Conservation (phyloP, 1,140 invertebrate genomes). For the Sycophila sp. region DNA sequence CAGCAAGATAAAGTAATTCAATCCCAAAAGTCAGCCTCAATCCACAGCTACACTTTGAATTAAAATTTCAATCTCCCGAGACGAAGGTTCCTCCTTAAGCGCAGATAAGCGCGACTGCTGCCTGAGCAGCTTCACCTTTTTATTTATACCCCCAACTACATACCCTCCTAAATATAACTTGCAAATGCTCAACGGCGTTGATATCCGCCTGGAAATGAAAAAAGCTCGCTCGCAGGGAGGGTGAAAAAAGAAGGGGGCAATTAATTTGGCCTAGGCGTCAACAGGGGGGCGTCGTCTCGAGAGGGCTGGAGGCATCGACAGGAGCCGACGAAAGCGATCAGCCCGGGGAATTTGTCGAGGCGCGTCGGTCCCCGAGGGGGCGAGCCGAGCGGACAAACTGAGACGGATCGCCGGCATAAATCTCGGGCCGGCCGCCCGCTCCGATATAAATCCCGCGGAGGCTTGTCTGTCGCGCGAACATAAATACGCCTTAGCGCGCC, state of each 20-base stretch:
- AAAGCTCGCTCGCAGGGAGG: background rate
- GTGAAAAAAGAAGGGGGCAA: background rate
- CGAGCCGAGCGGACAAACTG: conserved; percentile 44
- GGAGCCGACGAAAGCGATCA: conserved; percentile 3
- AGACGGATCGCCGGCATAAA: conserved; percentile 58
- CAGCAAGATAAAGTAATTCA: no score
- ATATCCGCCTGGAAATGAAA: background rate
- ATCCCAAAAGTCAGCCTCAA: no score
- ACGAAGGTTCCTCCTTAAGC: no score
- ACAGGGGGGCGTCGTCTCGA: background rate
- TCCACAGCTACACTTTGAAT: no score
- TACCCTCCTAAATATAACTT: no score
- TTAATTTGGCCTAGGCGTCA: background rate
- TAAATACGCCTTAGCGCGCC: conserved; percentile 57
- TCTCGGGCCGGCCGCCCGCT: conserved; percentile 49
- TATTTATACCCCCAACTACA: no score
- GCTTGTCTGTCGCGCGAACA: conserved; percentile 44
- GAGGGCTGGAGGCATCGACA: no score
- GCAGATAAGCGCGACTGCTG: no score
- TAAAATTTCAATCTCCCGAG: no score
- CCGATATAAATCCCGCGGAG: conserved; percentile 54
- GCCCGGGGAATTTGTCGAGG: background rate
- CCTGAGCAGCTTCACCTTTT: no score
- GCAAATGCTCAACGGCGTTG: no score
- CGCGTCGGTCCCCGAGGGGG: background rate